Percentiles rank a stretch among this genome's conserved stretches.
phyloP scores from a whole-genome alignment of 2,888 invertebrate genomes.

The Chloroclysta siterata region DNA sequence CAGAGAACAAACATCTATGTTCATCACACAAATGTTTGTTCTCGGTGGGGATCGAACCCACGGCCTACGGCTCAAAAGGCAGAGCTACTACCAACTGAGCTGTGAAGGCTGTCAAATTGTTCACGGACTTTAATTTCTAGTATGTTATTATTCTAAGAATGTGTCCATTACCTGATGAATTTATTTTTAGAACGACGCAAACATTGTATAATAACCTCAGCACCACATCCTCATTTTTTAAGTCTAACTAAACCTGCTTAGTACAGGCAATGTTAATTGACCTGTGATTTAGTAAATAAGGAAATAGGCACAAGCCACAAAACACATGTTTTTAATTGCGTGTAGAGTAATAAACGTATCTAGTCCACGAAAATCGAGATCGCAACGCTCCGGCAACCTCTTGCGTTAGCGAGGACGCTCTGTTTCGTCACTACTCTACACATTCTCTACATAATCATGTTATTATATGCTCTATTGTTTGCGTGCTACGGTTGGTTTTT shows the following conservation, averaged over 20 bases:
- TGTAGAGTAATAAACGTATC: constrained; percentile 33
- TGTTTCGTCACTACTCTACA: constrained; percentile 42
- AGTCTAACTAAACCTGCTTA: constrained; percentile 2
- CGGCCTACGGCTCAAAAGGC: too few relatives aligned
- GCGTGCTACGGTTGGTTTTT: constrained; percentile 16
- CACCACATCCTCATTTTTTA: not conserved
- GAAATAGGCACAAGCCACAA: constrained; percentile 22
- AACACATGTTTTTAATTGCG: constrained; percentile 25
- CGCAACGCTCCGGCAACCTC: constrained; percentile 51
- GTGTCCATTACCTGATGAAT: too few relatives aligned
- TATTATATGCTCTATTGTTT: constrained; percentile 20
- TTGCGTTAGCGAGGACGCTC: constrained; percentile 55
- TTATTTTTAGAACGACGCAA: not conserved
- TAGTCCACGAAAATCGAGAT: constrained; percentile 41
- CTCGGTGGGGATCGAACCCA: too few relatives aligned
- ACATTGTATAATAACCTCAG: not conserved
- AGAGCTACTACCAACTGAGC: too few relatives aligned
- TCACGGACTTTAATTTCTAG: too few relatives aligned
- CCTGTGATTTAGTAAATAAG: constrained; percentile 21
- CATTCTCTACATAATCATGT: constrained; percentile 30
- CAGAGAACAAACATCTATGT: too few relatives aligned
- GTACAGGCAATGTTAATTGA: not conserved
- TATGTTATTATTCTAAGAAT: too few relatives aligned
- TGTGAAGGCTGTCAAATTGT: too few relatives aligned
- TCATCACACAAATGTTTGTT: too few relatives aligned